Percentiles rank a stretch among this genome's conserved stretches.
phyloP scores from a whole-genome alignment of 2,113 vertebrate genomes.

The Saccopteryx leptura region DNA sequence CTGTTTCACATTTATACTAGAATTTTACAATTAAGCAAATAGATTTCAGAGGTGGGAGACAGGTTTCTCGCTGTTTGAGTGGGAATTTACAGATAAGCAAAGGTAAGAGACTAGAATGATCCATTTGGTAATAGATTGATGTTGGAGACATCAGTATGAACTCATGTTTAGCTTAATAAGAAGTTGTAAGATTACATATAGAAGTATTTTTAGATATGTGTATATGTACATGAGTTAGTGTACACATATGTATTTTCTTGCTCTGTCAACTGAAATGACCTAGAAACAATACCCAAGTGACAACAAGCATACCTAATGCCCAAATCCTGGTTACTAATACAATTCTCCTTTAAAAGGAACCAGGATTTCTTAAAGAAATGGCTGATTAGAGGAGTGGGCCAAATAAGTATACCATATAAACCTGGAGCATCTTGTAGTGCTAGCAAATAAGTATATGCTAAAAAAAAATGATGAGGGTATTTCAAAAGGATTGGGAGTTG shows the following conservation, averaged over 20 bases:
- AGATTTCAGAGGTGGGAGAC: neutral
- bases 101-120: neutral
- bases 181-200: slow-evolving; percentile 22
- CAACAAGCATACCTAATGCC: neutral
- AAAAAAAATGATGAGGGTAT: neutral
- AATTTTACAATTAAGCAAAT: slow-evolving; percentile 38
- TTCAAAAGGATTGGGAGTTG: slow-evolving; percentile 23
- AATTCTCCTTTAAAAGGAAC: slow-evolving; percentile 38
- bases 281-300: slow-evolving; percentile 38
- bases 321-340: slow-evolving; percentile 28
- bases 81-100: slow-evolving; percentile 52
- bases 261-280: slow-evolving; percentile 23
- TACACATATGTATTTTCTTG: slow-evolving; percentile 57
- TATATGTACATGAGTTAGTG: slow-evolving; percentile 14
- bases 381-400: neutral
- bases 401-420: neutral
- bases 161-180: slow-evolving; percentile 53
- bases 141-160: slow-evolving; percentile 48
- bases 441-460: slow-evolving; percentile 18
- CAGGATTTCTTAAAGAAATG: slow-evolving; percentile 18
- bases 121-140: slow-evolving; percentile 2
- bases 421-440: slow-evolving; percentile 19
- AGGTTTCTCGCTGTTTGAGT: slow-evolving; percentile 51
- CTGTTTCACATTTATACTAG: neutral
- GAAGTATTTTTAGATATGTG: slow-evolving; percentile 37